These are phyloP conservation scores for Syndactyla subalaris DNA, from an alignment of 2,797 vertebrate genomes.

Conservation along the genomic window DNA sequence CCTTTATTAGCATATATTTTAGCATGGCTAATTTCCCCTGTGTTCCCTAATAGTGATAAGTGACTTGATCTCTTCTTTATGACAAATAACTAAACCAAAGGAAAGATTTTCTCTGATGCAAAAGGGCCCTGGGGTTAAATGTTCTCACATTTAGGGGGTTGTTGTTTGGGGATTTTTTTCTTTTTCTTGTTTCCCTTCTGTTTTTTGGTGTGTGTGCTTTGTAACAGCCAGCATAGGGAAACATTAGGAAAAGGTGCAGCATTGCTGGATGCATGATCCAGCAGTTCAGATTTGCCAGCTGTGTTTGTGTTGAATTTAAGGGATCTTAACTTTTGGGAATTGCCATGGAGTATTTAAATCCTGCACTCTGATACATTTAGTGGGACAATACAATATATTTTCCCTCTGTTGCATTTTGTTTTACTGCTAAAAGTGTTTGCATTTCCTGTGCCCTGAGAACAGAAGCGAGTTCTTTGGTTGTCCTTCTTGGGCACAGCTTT, in stretches of 20 bases:
- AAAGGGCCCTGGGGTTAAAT: constrained; percentile 30
- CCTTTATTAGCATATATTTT: constrained; percentile 75
- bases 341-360: background rate
- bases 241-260: background rate
- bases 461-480: background rate
- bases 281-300: background rate
- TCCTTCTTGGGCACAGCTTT: background rate
- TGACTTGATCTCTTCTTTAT: constrained; percentile 49
- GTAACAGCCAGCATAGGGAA: background rate
- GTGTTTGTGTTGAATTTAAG: background rate
- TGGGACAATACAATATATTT: background rate
- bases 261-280: background rate
- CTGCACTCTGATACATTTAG: background rate
- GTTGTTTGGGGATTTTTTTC: background rate
- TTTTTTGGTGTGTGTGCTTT: background rate
- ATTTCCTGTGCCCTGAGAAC: background rate
- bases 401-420: background rate
- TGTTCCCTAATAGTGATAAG: constrained; percentile 63
- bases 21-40: constrained; percentile 76
- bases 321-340: background rate
- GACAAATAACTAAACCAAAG: constrained; percentile 26
- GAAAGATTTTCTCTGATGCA: background rate
- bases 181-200: background rate
- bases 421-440: background rate
- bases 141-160: background rate